phyloP scores from a whole-genome alignment of 2,113 vertebrate genomes.

The Eolophus roseicapilla region DNA sequence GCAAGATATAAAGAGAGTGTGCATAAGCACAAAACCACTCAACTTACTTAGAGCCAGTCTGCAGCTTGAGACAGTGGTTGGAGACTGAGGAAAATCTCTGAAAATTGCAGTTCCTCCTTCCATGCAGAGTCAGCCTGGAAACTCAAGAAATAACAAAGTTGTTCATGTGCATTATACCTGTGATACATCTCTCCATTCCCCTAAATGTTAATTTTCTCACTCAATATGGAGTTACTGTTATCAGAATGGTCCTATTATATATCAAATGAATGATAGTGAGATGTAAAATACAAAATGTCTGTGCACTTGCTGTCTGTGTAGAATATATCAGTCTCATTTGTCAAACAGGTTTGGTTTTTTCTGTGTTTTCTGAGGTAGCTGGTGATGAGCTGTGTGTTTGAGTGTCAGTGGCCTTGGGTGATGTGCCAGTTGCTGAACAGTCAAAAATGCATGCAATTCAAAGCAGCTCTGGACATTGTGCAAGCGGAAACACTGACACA shows the following conservation, averaged over 20 bases:
- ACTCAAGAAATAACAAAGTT: background rate
- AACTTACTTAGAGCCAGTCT: background rate
- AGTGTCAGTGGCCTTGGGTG: background rate
- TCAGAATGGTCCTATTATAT: background rate
- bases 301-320: background rate
- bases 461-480: background rate
- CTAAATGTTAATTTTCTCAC: background rate
- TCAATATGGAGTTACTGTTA: background rate
- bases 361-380: background rate
- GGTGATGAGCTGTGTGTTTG: background rate
- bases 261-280: background rate
- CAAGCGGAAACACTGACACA: background rate
- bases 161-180: background rate
- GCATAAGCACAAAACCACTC: background rate
- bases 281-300: background rate
- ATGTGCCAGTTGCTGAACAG: background rate
- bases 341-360: background rate
- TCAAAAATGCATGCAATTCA: background rate
- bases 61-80: background rate
- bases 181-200: background rate
- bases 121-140: background rate
- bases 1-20: background rate
- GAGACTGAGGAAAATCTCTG: background rate
- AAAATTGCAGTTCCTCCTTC: background rate
- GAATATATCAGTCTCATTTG: fast-evolving